Percentiles rank a stretch among this genome's conserved stretches.
Evolutionary conservation across 2,888 invertebrate genomes (phyloP).

Genomic region (Imbricaverruca yamaguchii): DNA sequence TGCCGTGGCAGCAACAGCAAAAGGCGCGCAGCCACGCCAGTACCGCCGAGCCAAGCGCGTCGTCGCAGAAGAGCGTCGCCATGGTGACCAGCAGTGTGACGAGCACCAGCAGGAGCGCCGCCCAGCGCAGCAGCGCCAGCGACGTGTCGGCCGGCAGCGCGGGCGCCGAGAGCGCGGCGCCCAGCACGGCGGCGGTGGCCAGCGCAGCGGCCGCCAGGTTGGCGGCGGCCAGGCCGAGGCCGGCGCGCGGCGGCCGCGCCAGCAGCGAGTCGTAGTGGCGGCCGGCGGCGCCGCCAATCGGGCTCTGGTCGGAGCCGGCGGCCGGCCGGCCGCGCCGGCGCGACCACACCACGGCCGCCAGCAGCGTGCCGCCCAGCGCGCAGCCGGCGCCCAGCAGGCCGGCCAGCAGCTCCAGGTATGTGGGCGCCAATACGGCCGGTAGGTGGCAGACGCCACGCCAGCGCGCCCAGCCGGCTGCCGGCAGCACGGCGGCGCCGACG

Average conservation of each 20-base stretch:
- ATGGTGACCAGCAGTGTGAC: not conserved
- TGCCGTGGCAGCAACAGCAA: conserved; percentile 7
- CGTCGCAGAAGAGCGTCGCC: conserved; percentile 7
- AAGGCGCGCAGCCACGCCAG: conserved; percentile 11
- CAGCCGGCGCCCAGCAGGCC: conserved; percentile 11
- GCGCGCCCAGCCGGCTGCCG: not conserved
- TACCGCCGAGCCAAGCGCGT: conserved; percentile 6
- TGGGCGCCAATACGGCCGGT: not conserved
- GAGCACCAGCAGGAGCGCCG: conserved; percentile 8
- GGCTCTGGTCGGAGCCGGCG: not conserved
- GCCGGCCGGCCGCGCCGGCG: not conserved
- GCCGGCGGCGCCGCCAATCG: not conserved
- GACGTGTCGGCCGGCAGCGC: not conserved
- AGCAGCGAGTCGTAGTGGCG: conserved; percentile 13
- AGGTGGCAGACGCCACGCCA: not conserved
- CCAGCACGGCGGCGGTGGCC: not conserved
- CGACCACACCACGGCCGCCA: not conserved
- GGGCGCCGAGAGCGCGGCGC: not conserved
- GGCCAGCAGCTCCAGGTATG: not conserved
- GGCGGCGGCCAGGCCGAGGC: not conserved
- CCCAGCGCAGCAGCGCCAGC: conserved; percentile 13
- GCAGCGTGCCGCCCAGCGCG: not conserved
- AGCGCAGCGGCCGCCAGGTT: conserved; percentile 2
- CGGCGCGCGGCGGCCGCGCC: conserved; percentile 4
- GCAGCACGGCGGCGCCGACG: not conserved